Evolutionary conservation across 2,797 vertebrate genomes (phyloP), one percentile per base, ranked within the genome.

Genomic region (Simalia tracyae): DNA sequence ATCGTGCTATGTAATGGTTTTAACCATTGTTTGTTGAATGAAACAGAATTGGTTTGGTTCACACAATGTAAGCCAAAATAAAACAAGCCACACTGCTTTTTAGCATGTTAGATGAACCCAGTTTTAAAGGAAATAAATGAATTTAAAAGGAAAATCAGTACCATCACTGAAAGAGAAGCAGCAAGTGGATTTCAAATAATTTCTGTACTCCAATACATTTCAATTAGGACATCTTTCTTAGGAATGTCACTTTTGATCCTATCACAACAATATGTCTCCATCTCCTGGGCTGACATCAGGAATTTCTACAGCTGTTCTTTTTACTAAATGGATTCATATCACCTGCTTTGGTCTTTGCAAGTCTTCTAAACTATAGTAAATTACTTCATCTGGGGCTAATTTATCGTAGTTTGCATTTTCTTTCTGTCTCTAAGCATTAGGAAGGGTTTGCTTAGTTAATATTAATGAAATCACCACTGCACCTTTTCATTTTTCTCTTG

Each of bases 401-500:
- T 86, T 42, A 68, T 59, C 19, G 19, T 54, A 6, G 26, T 85
- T 89, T 85, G 12, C n/a, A 24, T 64, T 89, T 60, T 90, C 42
- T 50, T 90, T 50, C 84, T 46, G 31, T 85, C 54, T 76, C 56
- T 42, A 86, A 76, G 64, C 84, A 90, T 61, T 61, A 31, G 60
- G 17, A 89, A 50, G n/a, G 63, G 14, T 90, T 76, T 90, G 87
- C 63, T 61, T 84, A 86, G 64, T 76, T 90, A 60, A 76, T 28
- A 54, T 86, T 86, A 54, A 54, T 59, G 68, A 86, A 86, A 76
- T 28, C 42, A 57, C 28, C 1, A 54, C 50, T 50, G 26, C 57
- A 31, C 84, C 24, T 92, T 90, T 56, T 56, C n/a, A 31, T 61
- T 56, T 89, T 56, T 92, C 56, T 68, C 36, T 90, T 84, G 86